A percentile compares a stretch with the other conserved stretches of the same genome.
phyloP scores from a whole-genome alignment of 2,888 invertebrate species.

The Chironomus tentans region DNA sequence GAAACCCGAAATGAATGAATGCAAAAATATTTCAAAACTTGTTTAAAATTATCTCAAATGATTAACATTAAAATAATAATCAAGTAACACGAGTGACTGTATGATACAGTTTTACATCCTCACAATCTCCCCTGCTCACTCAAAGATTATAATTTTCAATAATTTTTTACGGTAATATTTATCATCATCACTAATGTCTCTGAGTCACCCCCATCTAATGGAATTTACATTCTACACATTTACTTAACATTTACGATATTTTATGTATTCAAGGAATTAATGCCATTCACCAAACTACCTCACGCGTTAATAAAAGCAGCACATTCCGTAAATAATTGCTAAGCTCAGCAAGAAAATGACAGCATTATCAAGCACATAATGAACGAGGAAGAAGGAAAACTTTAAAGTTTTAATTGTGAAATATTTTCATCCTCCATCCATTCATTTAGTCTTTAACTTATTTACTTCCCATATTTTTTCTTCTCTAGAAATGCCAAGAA shows the following conservation, averaged over 20 bases:
- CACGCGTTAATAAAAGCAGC: slow-evolving; percentile 24
- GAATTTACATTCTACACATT: too few relatives aligned
- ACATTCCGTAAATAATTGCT: slow-evolving; percentile 20
- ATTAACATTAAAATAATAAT: too few relatives aligned
- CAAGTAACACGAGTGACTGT: too few relatives aligned
- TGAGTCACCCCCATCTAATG: too few relatives aligned
- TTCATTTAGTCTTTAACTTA: neutral
- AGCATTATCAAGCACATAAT: slow-evolving; percentile 11
- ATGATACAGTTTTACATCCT: too few relatives aligned
- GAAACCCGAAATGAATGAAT: too few relatives aligned
- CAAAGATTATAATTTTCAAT: too few relatives aligned
- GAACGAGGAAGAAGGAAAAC: neutral
- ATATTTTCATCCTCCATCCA: neutral
- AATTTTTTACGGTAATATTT: too few relatives aligned
- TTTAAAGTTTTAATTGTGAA: slow-evolving; percentile 26
- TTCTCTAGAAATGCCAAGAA: neutral
- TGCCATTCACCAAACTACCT: slow-evolving; percentile 5
- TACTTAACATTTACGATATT: too few relatives aligned
- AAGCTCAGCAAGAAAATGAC: slow-evolving; percentile 18
- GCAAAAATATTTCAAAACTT: too few relatives aligned
- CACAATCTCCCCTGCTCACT: neutral
- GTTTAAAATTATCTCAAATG: too few relatives aligned
- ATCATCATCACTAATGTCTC: too few relatives aligned
- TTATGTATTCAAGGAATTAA: neutral
- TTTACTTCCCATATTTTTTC: neutral